Evolutionary conservation across 2,888 invertebrate species (phyloP).

Genomic region (Amblyjoppa fuscipennis): DNA sequence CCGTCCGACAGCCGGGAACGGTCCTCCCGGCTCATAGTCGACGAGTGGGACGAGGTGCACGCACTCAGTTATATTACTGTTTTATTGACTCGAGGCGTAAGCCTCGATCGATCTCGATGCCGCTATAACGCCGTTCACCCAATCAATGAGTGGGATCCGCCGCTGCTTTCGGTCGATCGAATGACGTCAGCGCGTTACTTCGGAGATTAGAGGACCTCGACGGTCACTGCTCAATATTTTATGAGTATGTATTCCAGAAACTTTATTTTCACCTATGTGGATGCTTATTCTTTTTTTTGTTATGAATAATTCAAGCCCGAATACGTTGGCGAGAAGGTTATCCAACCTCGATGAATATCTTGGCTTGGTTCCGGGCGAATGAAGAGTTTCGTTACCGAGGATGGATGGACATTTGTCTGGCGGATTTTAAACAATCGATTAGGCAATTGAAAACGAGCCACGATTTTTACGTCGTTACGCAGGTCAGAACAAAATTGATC

Average conservation of each 20-base stretch:
- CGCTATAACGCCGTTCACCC: not conserved
- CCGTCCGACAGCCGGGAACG: not conserved
- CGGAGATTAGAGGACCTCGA: not conserved
- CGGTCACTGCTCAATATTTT: not conserved
- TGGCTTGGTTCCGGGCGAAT: too few species aligned
- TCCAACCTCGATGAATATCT: not conserved
- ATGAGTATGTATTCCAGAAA: not conserved
- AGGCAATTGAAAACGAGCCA: too few species aligned
- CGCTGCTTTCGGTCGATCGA: not conserved
- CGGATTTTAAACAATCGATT: too few species aligned
- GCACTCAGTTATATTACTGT: slow-evolving; percentile 26
- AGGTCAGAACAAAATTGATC: too few species aligned
- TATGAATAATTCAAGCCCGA: not conserved
- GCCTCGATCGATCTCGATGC: not conserved
- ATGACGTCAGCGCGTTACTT: slow-evolving; percentile 17
- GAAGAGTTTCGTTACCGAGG: too few species aligned
- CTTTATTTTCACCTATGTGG: not conserved
- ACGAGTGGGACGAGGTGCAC: slow-evolving; percentile 24
- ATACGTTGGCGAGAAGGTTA: not conserved
- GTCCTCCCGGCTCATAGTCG: slow-evolving; percentile 6
- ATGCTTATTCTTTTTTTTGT: not conserved
- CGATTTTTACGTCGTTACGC: too few species aligned
- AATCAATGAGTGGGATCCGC: slow-evolving; percentile 10
- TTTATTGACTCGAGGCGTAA: not conserved
- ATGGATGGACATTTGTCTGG: too few species aligned